These are phyloP conservation scores for Pocota personata DNA, from an alignment of 2,888 invertebrate genomes.

Conservation along the genomic window DNA sequence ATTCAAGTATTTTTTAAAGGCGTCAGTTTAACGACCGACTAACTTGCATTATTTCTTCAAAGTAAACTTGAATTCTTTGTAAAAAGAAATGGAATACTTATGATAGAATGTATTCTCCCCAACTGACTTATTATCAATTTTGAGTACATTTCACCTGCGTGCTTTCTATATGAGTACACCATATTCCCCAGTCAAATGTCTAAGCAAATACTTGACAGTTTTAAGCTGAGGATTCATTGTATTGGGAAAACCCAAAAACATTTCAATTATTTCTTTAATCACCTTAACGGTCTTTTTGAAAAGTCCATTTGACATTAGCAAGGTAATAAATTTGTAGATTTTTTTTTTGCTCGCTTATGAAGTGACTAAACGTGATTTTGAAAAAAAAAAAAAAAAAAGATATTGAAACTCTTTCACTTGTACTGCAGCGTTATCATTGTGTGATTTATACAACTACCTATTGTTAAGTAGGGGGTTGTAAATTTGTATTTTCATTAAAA, in stretches of 20 bases:
- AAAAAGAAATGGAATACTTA: too few relatives aligned
- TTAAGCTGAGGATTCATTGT: neutral
- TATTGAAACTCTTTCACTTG: neutral
- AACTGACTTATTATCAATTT: neutral
- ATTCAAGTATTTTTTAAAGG: too few relatives aligned
- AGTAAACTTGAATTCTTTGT: too few relatives aligned
- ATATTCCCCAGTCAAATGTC: neutral
- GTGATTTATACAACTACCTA: neutral
- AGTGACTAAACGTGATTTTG: neutral
- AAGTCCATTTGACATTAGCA: neutral
- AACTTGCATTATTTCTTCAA: too few relatives aligned
- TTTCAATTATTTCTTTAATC: neutral
- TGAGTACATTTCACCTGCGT: neutral
- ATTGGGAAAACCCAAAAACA: neutral
- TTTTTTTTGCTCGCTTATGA: neutral
- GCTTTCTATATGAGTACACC: too few relatives aligned
- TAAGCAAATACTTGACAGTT: neutral
- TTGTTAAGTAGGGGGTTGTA: neutral
- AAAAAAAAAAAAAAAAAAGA: too few relatives aligned
- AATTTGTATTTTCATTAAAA: neutral
- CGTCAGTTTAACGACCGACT: too few relatives aligned
- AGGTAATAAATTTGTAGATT: neutral
- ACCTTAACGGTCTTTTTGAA: neutral
- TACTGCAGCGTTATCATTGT: neutral
- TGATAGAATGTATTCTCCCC: too few relatives aligned